Evolutionary conservation across 2,888 invertebrate genomes (phyloP).

Genomic region (Tenthredo scrophulariae): DNA sequence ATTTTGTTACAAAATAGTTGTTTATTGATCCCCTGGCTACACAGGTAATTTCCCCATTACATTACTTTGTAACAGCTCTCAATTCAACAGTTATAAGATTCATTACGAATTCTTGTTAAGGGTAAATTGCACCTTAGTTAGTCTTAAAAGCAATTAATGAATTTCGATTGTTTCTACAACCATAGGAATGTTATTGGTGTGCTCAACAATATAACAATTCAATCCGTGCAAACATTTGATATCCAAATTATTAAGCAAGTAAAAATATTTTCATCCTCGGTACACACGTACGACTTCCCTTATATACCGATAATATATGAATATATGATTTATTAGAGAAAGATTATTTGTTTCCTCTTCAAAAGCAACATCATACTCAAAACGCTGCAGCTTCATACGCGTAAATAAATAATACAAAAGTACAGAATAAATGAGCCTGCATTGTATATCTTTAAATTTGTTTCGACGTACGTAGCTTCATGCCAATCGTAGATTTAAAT

Average conservation of each 20-base stretch:
- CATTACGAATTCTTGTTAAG: slow-evolving; percentile 42
- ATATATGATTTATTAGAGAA: background rate
- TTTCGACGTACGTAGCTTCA: background rate
- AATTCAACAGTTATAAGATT: slow-evolving; percentile 42
- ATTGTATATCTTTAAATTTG: background rate
- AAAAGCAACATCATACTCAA: background rate
- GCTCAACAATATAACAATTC: slow-evolving; percentile 54
- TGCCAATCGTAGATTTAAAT: background rate
- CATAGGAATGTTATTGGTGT: slow-evolving; percentile 53
- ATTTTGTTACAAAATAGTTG: slow-evolving; percentile 52
- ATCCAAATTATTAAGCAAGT: slow-evolving; percentile 51
- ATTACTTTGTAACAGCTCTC: slow-evolving; percentile 52
- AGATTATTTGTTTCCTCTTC: background rate
- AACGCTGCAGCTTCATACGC: background rate
- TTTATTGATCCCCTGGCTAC: slow-evolving; percentile 54
- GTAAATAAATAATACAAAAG: slow-evolving; percentile 2
- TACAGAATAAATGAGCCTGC: slow-evolving; percentile 14
- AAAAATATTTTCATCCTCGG: slow-evolving; percentile 37
- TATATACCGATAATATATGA: slow-evolving; percentile 14
- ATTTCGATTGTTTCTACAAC: slow-evolving; percentile 52
- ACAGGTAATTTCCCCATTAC: slow-evolving; percentile 53
- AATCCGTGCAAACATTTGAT: slow-evolving; percentile 52
- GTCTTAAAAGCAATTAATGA: slow-evolving; percentile 49
- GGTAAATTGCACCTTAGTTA: slow-evolving; percentile 49
- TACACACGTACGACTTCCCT: background rate